Base-by-base conservation (phyloP, 2,797 vertebrate species). In the Macropodus opercularis region DNA sequence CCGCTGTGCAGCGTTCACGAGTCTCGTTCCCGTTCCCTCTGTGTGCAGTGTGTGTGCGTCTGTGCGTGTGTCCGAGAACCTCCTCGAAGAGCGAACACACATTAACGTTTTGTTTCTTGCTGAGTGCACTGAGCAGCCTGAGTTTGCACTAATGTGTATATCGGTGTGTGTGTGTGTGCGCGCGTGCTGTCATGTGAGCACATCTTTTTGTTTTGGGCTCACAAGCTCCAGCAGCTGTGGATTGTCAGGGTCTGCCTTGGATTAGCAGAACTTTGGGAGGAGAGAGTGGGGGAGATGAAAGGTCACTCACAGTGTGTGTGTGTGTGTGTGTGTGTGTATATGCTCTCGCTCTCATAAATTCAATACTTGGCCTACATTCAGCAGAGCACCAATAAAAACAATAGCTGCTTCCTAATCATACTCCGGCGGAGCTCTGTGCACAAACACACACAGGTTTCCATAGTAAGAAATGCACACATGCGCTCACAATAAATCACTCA, bases 191-290 rank as follows among this genome's bases (percentile, higher is more conserved):
- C 62, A 72, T 43, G 61, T 77, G 66, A 74, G 56, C 58, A 24
- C 29, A 56, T 71, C 53, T 56, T 57, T 39, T 34, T 82, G 68
- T 75, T 79, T 79, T 46, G 63, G 48, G 17, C 69, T 66, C 54
- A 22, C 56, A 44, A 47, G 52, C 69, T 78, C 41, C 57, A 66
- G 80, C 84, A 86, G 82, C 84, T 86, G 76, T 56, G 55, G 63
- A 56, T 43, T 66, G 75, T 87, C 80, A 82, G 35, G 60, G 53
- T 65, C 63, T 61, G 63, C 26, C 50, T 57, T 55, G 62, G 34
- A 15, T 67, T 78, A 68, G 56, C 21, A 18, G 40, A 55, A 38
- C 64, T 52, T 6, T 35, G 55, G 65, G 74, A 76, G 74, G 32
- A 59, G 44, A 62, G 32, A 42, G 41, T 9, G 11, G 17, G 59